Evolutionary conservation across 2,888 invertebrate species (phyloP), one percentile per base, ranked within the genome.

Genomic region (Diadegma fenestrale): DNA sequence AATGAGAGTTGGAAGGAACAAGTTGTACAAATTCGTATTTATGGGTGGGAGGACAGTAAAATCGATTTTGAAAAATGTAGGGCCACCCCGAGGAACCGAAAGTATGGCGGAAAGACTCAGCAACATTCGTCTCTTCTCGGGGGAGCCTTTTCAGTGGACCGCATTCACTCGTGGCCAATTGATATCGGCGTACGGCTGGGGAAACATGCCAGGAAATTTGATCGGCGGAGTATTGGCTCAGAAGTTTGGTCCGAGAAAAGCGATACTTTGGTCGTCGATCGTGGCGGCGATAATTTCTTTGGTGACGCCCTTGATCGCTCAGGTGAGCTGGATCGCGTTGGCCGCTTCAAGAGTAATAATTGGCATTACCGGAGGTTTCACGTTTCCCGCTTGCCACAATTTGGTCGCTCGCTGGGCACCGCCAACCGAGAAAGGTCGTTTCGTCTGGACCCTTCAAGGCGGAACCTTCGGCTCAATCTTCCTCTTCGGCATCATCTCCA

Each of bases 351-450:
- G 93, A n/a, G 84, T 92, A 3, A 66, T 93, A 1, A 84, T 93
- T 19, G 93, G 93, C 0, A 0, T 93, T 1, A 88, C 92, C 12
- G 93, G 93, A 94, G 96, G 96, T 12, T 94, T 96, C 30, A 93
- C 95, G 33, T 96, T 96, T 92, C 96, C 96, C 2, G 94, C 96
- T 5, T 94, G 96, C 12, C 96, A 96, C 87, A 95, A 95, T 4
- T 91, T 97, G 82, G 95, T 97, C 5, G 96, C 97, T 0, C 95
- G 95, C 89, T 97, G 97, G 97, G 95, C 96, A 0, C 97, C 97
- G 0, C 96, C 97, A 1, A 95, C 95, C n/a, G 97, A 97, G 91
- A 96, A 96, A 91, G 96, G 96, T 10, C 96, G 96, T 90, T 97
- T 97, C 90, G 94, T 97, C 0, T 96, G 96, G 89, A 95, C 96